Evolutionary conservation across 2,113 vertebrate genomes (phyloP).

Genomic region (Sander vitreus): DNA sequence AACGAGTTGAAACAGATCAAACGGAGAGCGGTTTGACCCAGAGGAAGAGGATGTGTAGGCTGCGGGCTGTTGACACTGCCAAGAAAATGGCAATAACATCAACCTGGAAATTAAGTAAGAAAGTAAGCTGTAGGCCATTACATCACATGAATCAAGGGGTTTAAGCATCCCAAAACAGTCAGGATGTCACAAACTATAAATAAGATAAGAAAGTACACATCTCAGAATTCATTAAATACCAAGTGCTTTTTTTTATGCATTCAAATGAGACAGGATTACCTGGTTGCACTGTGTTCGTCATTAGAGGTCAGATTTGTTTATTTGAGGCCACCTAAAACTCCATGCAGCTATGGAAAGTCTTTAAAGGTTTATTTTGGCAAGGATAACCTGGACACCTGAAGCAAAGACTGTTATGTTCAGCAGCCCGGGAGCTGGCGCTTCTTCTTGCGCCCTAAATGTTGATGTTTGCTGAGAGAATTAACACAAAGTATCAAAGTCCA

Average conservation of each 20-base stretch:
- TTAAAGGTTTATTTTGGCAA: neutral
- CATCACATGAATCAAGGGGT: conserved; percentile 5
- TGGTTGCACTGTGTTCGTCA: neutral
- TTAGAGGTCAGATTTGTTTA: neutral
- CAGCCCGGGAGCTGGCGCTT: neutral
- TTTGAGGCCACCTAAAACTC: neutral
- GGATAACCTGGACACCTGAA: neutral
- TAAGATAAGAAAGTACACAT: neutral
- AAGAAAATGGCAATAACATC: conserved; percentile 37
- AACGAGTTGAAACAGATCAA: conserved; percentile 45
- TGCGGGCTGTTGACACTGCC: conserved; percentile 20
- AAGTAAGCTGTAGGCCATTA: neutral
- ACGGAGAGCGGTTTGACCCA: conserved; percentile 35
- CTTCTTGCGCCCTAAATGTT: conserved; percentile 59
- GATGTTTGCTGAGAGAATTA: conserved; percentile 80
- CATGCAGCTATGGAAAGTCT: neutral
- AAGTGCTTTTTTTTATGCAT: neutral
- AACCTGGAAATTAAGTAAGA: conserved; percentile 1
- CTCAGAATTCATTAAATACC: neutral
- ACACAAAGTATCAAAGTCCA: conserved; percentile 70
- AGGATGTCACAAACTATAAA: neutral
- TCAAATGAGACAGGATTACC: neutral
- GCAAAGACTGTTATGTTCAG: conserved; percentile 20
- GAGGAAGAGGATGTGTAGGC: conserved; percentile 15
- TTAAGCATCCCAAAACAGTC: neutral